Conservation (phyloP, 2,113 vertebrate genomes). For the Labeo catla region DNA sequence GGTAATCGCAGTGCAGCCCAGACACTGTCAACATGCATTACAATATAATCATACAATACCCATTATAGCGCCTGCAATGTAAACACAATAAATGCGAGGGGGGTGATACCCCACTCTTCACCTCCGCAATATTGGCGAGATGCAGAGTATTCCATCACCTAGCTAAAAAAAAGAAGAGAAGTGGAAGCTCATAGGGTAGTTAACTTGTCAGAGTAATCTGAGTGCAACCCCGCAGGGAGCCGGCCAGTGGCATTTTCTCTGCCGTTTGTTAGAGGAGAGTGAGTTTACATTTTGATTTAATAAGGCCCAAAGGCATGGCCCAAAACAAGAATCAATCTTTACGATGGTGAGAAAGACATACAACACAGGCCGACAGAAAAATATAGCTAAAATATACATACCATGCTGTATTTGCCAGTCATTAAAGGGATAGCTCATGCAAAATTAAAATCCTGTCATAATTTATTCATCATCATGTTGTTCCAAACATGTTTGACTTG, state of each 20-base stretch:
- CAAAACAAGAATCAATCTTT: constrained; percentile 73
- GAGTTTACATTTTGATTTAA: constrained; percentile 78
- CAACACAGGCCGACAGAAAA: background rate
- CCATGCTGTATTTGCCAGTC: background rate
- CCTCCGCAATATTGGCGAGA: constrained; percentile 38
- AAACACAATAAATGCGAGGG: background rate
- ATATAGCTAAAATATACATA: background rate
- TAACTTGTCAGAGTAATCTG: constrained; percentile 71
- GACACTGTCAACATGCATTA: background rate
- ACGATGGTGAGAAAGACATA: constrained; percentile 49
- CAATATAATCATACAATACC: constrained; percentile 27
- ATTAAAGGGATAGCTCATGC: background rate
- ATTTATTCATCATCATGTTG: background rate
- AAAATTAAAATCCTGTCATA: background rate
- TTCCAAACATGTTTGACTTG: background rate
- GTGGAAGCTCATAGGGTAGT: constrained; percentile 62
- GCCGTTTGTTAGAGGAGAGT: constrained; percentile 70
- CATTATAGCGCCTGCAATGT: constrained; percentile 27
- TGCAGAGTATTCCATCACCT: constrained; percentile 38
- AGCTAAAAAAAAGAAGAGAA: constrained; percentile 50
- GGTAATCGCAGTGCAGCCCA: background rate
- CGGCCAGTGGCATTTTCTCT: constrained; percentile 71
- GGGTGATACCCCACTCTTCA: background rate
- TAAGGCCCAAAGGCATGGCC: constrained; percentile 74
- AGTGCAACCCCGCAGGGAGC: constrained; percentile 55